Evolutionary conservation across 2,797 vertebrate genomes (phyloP), one percentile per base, ranked within the genome.

Genomic region (Astyanax mexicanus): DNA sequence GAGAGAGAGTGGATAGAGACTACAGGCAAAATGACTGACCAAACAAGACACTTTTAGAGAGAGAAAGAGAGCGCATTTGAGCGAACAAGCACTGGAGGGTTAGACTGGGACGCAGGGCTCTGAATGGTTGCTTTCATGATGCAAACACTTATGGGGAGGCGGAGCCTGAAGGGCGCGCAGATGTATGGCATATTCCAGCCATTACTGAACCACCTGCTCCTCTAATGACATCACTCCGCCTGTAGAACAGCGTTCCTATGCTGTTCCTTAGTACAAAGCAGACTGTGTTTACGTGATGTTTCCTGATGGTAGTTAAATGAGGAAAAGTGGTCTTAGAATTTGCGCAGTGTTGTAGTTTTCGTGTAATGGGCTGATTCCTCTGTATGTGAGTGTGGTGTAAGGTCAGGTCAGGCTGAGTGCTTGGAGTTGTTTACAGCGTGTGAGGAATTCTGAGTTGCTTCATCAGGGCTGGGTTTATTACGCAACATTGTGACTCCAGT

Each of bases 31-130:
- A 84, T 65, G 27, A 52, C 21, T 57, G 0, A n/a, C 13, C 17
- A n/a, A 58, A n/a, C 6, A 32, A 57, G 27, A 67, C 77, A 78
- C 1, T 4, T 17, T 61, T 84, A 85, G 88, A 78, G 75, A 84
- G 79, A 42, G 54, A 32, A 29, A 5, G 29, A 32, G 29, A 32
- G 29, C 32, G 29, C 5, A n/a, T n/a, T n/a, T n/a, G n/a, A n/a
- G 29, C 2, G 29, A 84, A 78, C 42, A 54, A 55, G 17, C 13
- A 42, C n/a, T 72, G 70, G 78, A 77, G 62, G 75, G 75, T 62
- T 69, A 19, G 8, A 51, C 35, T 40, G 8, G 29, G 27, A 27
- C 47, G 6, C 51, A 32, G 54, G 15, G 54, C 27, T 57, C 1
- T 57, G 25, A 54, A 54, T 54, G 51, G 11, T 51, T 27, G 51